Evolutionary conservation across 2,113 vertebrate species (phyloP), one percentile per base, ranked within the genome.

Genomic region (Anarhynchus alexandrinus): DNA sequence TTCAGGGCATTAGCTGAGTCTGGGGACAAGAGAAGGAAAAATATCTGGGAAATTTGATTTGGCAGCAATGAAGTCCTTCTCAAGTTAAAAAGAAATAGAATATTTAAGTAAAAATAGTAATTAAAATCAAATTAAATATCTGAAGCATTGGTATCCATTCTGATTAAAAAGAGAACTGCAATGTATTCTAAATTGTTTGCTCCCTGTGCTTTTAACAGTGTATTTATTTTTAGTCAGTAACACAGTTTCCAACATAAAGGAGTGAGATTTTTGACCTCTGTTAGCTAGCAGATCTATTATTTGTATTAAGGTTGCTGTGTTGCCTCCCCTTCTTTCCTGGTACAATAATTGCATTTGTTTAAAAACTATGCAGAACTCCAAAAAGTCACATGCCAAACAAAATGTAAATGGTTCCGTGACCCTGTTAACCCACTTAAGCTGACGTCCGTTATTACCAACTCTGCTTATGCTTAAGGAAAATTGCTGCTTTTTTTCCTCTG

Each of bases 321-420:
- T 83, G 21, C 73, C 13, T 78, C 19, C 54, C 25, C 52, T 93
- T 49, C 45, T 76, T 76, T 73, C 40, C 52, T 49, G 23, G 36
- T 43, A 61, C 64, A 91, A 71, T 82, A 86, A 90, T 17, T 78
- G 16, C 55, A 64, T 84, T 94, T 78, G 38, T 88, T 93, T 92
- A 73, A 86, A 88, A 93, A 55, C 40, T 65, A 34, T n/a, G n/a
- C 4, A 47, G 43, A 77, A 58, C 38, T 69, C 96, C 47, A 92
- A 67, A 92, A 96, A 49, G 23, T 82, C 69, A 66, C 29, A 82
- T 0, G 5, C 49, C 61, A 92, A 69, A 62, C 59, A 51, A 83
- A 90, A 88, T 10, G 29, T 88, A 89, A 95, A 65, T 85, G 70
- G 38, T 79, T 93, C 61, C 4, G 2, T 90, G 93, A 96, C 96